These are phyloP conservation scores for Eclectus roratus DNA, from an alignment of 2,113 vertebrate genomes.

Conservation along the genomic window DNA sequence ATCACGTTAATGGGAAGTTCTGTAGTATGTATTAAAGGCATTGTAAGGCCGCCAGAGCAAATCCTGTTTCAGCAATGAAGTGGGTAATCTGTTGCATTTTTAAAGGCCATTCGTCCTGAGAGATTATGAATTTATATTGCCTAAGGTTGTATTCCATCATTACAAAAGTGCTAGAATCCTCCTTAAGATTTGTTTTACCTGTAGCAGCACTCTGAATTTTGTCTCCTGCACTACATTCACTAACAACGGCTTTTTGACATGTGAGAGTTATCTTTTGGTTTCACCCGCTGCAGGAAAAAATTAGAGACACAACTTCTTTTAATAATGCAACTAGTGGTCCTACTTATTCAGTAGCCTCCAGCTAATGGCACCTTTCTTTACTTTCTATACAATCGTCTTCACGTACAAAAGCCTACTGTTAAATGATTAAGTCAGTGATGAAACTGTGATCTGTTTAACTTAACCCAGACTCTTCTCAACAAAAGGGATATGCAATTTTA, in stretches of 20 bases:
- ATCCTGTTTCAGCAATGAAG: constrained; percentile 53
- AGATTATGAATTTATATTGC: constrained; percentile 76
- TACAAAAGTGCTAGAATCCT: constrained; percentile 72
- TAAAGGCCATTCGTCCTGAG: constrained; percentile 73
- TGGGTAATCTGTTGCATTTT: constrained; percentile 69
- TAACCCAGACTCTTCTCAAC: neutral
- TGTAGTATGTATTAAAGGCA: neutral
- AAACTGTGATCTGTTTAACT: constrained; percentile 51
- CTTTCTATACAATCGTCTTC: constrained; percentile 29
- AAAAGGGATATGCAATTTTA: neutral
- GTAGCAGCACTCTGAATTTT: constrained; percentile 71
- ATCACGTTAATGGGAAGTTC: constrained; percentile 5
- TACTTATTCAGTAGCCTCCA: constrained; percentile 59
- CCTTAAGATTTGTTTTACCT: constrained; percentile 77
- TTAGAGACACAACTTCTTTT: constrained; percentile 69
- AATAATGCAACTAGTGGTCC: constrained; percentile 67
- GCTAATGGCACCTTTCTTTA: constrained; percentile 55
- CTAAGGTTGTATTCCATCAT: constrained; percentile 75
- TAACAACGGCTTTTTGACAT: constrained; percentile 67
- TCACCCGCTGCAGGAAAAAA: constrained; percentile 67
- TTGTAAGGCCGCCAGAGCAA: constrained; percentile 54
- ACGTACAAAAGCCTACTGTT: neutral
- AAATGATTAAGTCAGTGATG: constrained; percentile 47
- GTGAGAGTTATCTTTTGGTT: constrained; percentile 64
- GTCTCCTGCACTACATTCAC: constrained; percentile 68